These are phyloP conservation scores for Coranthus polyacanthus DNA, from an alignment of 2,797 vertebrate species.

Conservation along the genomic window DNA sequence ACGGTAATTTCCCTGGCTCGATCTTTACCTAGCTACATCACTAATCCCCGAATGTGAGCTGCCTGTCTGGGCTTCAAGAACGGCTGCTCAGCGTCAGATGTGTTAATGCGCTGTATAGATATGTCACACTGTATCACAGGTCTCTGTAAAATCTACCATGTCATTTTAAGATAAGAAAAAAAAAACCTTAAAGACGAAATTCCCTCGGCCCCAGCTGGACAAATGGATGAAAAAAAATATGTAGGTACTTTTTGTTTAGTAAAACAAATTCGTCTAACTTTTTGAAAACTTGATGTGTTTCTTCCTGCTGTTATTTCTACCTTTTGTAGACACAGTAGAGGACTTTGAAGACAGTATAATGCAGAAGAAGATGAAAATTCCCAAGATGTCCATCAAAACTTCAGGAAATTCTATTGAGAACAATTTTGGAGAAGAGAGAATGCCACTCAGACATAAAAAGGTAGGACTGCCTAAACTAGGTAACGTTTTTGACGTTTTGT, in stretches of 20 bases:
- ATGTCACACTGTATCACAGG: too few relatives aligned
- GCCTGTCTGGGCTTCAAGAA: slow-evolving; percentile 60
- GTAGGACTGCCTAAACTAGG: slow-evolving; percentile 75
- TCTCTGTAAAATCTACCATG: too few relatives aligned
- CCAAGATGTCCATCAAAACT: slow-evolving; percentile 96
- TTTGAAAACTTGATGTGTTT: slow-evolving; percentile 42
- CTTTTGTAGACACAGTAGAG: slow-evolving; percentile 93
- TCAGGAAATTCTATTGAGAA: slow-evolving; percentile 94
- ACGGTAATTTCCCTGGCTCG: slow-evolving; percentile 17
- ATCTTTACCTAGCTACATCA: slow-evolving; percentile 58
- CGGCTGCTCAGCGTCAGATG: slow-evolving; percentile 16
- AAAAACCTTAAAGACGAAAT: neutral
- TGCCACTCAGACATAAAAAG: slow-evolving; percentile 98
- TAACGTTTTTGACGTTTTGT: neutral
- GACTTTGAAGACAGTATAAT: slow-evolving; percentile 99
- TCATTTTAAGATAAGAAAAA: neutral
- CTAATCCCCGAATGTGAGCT: slow-evolving; percentile 69
- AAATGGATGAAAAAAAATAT: slow-evolving; percentile 16
- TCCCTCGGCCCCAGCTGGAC: slow-evolving; percentile 11
- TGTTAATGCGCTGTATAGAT: neutral
- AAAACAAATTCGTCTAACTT: slow-evolving; percentile 29
- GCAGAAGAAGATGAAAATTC: slow-evolving; percentile 99
- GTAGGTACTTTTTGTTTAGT: slow-evolving; percentile 8
- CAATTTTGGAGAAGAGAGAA: slow-evolving; percentile 94
- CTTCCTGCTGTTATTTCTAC: slow-evolving; percentile 70